Evolutionary conservation across 2,113 vertebrate species (phyloP).

Genomic region (Pelecanoides urinatrix): DNA sequence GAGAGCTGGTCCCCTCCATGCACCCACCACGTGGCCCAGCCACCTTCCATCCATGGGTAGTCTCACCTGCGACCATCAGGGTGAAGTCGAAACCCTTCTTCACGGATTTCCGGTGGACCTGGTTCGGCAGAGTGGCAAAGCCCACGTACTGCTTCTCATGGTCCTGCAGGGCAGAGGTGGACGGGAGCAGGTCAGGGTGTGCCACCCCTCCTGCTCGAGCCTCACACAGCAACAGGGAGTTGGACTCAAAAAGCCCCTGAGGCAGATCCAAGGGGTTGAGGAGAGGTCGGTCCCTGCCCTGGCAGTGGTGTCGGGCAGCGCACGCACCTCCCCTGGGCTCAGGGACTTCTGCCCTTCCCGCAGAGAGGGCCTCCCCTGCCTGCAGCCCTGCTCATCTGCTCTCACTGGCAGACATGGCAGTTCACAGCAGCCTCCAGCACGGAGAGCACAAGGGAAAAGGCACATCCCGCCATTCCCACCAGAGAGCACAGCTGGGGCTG

Average conservation of each 20-base stretch:
- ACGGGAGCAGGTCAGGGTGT: conserved; percentile 16
- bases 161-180: conserved; percentile 62
- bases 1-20: neutral
- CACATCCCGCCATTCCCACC: neutral
- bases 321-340: neutral
- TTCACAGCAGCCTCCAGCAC: neutral
- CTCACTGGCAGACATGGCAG: neutral
- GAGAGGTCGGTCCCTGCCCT: neutral
- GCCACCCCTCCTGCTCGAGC: neutral
- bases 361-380: neutral
- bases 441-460: neutral
- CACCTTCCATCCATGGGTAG: neutral
- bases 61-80: conserved; percentile 95
- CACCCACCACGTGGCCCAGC: neutral
- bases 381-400: neutral
- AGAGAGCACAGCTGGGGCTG: neutral
- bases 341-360: neutral
- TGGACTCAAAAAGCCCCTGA: neutral
- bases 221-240: neutral
- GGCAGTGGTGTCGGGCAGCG: neutral
- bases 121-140: conserved; percentile 96
- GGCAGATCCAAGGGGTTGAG: neutral
- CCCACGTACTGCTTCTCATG: conserved; percentile 98
- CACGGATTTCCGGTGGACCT: conserved; percentile 97
- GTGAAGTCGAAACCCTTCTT: conserved; percentile 99